Conservation (phyloP, 2,888 invertebrate genomes). For the Ypsolopha scabrella region DNA sequence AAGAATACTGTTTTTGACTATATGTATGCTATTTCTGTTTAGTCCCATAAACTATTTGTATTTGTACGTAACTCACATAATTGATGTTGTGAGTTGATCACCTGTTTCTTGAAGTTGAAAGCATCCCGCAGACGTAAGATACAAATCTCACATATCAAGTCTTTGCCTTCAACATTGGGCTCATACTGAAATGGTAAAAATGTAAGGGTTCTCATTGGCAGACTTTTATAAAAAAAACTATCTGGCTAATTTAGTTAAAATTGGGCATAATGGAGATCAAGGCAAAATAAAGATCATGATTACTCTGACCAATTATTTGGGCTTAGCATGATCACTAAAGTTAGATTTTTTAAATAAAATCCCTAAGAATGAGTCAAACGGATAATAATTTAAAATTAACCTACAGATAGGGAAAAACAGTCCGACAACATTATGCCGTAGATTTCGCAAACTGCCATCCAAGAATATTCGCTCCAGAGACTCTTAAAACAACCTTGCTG, state of each 20-base stretch:
- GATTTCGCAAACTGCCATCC: constrained; percentile 23
- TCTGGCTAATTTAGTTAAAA: no score
- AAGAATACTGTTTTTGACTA: no score
- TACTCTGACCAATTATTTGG: no score
- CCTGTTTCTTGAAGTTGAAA: constrained; percentile 23
- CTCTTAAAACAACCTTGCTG: constrained; percentile 31
- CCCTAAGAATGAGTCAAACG: constrained; percentile 2
- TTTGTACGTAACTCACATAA: no score
- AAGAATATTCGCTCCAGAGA: constrained; percentile 31
- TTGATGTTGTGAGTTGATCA: constrained; percentile 18
- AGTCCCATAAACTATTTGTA: no score
- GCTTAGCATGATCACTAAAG: constrained; percentile 10
- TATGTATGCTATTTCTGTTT: no score
- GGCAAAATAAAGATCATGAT: no score
- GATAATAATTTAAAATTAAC: constrained; percentile 15
- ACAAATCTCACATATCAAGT: constrained; percentile 24
- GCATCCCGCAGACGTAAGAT: constrained; percentile 28
- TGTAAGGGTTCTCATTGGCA: no score
- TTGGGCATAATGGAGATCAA: no score
- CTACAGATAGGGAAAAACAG: constrained; percentile 40
- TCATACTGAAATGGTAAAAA: no score
- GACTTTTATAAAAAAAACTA: no score
- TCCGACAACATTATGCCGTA: constrained; percentile 42
- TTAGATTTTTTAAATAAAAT: background rate
- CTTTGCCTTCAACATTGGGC: no score